Evolutionary conservation across 2,797 vertebrate species (phyloP), one percentile per base, ranked within the genome.

Genomic region (Chelon labrosus): DNA sequence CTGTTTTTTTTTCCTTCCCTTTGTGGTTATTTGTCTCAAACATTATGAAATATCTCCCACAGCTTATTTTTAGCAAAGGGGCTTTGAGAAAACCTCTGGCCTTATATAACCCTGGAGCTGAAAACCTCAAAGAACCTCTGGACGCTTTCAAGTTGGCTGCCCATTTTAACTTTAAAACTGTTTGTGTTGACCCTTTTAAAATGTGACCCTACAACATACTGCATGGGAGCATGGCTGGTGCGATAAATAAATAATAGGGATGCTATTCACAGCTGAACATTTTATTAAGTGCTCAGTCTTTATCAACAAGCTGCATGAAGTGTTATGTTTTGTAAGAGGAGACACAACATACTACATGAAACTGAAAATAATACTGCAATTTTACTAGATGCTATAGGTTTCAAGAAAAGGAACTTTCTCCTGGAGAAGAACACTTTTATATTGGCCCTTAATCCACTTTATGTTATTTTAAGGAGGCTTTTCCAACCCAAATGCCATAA

Each of bases 51-150:
- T 19, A 66, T 77, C 67, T 55, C 62, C 73, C 75, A 51, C 49
- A 67, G 61, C 46, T 52, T 76, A 73, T 76, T 75, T 84, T 75
- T 59, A 69, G 52, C 64, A 65, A 65, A 50, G 64, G 1, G 41
- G 47, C 42, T 78, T 58, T 69, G 59, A 73, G 44, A 69, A 70
- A 70, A 47, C 7, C 20, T 25, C 19, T 20, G n/a, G 38, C 54
- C 54, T 37, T 55, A 41, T 65, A 25, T 44, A 37, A 27, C n/a
- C 5, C 13, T 17, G 62, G 2, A 22, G 65, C 62, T 27, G 44
- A 14, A 67, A 64, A 22, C 31, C 35, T 71, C 10, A 59, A 7
- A 57, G n/a, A 67, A 52, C 38, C n/a, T 27, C 8, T 50, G 16
- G 14, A 35, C 14, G 38, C 27, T 14, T 58, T 20, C 10, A 11